A percentile compares a stretch with the other conserved stretches of the same genome.
phyloP scores from a whole-genome alignment of 2,113 vertebrate species.

The Phycodurus eques region DNA sequence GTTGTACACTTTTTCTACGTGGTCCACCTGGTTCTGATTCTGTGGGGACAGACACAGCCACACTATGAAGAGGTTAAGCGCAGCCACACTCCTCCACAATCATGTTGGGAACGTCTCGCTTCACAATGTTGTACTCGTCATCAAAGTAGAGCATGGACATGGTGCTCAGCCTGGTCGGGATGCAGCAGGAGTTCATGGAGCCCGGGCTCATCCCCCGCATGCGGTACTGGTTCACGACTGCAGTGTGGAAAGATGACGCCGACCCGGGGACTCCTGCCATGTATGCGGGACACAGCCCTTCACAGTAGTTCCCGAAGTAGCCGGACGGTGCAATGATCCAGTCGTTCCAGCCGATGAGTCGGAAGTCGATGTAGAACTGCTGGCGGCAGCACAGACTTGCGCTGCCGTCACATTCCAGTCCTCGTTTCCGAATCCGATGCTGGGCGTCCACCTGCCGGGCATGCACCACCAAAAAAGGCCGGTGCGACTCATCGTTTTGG shows the following conservation, averaged over 20 bases:
- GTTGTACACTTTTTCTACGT: constrained; percentile 20
- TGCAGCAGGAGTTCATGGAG: constrained; percentile 96
- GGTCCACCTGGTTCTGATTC: constrained; percentile 54
- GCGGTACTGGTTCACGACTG: constrained; percentile 97
- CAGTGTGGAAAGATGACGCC: constrained; percentile 95
- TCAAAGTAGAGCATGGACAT: constrained; percentile 99
- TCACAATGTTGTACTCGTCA: constrained; percentile 98
- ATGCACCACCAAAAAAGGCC: constrained; percentile 93
- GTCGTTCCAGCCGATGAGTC: constrained; percentile 97
- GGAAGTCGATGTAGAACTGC: constrained; percentile 98
- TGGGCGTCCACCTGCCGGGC: constrained; percentile 81
- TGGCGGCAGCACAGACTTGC: constrained; percentile 92
- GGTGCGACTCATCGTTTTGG: constrained; percentile 85
- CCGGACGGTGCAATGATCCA: constrained; percentile 98
- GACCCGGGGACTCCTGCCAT: constrained; percentile 93
- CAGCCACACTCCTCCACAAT: constrained; percentile 99
- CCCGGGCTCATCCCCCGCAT: constrained; percentile 94
- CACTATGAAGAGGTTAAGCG: constrained; percentile 72
- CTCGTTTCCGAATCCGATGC: constrained; percentile 92
- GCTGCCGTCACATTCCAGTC: constrained; percentile 93
- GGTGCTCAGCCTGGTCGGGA: constrained; percentile 96
- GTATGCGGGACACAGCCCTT: constrained; percentile 95
- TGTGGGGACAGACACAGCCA: not conserved
- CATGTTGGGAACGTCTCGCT: constrained; percentile 98
- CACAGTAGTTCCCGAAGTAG: constrained; percentile 98